Evolutionary conservation across 2,888 invertebrate genomes (phyloP).

Genomic region (Aromia moschata): DNA sequence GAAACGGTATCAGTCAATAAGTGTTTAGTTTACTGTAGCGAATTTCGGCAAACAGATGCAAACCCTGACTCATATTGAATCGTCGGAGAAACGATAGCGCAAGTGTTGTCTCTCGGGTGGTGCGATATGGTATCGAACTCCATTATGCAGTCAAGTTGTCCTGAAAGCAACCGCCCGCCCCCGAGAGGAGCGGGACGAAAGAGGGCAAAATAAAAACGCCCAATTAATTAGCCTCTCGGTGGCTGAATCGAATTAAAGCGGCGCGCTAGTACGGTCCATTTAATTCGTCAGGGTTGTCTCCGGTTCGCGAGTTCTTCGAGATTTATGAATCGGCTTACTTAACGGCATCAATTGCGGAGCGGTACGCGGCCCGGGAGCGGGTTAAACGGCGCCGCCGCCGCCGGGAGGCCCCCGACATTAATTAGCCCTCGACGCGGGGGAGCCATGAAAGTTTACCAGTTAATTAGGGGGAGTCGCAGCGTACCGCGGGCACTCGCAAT

Average conservation of each 20-base stretch:
- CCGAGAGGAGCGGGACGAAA: constrained; percentile 22
- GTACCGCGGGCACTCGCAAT: constrained; percentile 56
- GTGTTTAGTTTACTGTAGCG: too few species aligned
- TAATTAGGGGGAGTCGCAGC: constrained; percentile 62
- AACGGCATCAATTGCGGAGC: constrained; percentile 52
- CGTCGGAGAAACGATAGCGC: too few species aligned
- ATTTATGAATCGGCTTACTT: constrained; percentile 58
- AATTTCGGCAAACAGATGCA: too few species aligned
- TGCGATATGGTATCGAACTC: too few species aligned
- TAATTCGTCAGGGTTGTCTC: constrained; percentile 49
- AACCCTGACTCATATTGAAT: too few species aligned
- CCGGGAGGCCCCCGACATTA: constrained; percentile 58
- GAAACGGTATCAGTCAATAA: too few species aligned
- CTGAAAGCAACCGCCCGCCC: constrained; percentile 7
- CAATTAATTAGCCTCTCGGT: constrained; percentile 49
- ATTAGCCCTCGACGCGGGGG: constrained; percentile 63
- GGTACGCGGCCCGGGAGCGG: constrained; percentile 42
- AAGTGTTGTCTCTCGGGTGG: too few species aligned
- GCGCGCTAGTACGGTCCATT: constrained; percentile 49
- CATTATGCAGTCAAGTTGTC: neutral
- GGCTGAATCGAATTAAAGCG: constrained; percentile 44
- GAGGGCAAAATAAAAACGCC: constrained; percentile 43
- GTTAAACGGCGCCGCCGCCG: constrained; percentile 52
- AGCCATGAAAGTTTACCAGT: constrained; percentile 65
- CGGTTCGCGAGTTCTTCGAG: constrained; percentile 49